Evolutionary conservation across 2,797 vertebrate species (phyloP), one percentile per base, ranked within the genome.

Genomic region (Tapirus indicus): DNA sequence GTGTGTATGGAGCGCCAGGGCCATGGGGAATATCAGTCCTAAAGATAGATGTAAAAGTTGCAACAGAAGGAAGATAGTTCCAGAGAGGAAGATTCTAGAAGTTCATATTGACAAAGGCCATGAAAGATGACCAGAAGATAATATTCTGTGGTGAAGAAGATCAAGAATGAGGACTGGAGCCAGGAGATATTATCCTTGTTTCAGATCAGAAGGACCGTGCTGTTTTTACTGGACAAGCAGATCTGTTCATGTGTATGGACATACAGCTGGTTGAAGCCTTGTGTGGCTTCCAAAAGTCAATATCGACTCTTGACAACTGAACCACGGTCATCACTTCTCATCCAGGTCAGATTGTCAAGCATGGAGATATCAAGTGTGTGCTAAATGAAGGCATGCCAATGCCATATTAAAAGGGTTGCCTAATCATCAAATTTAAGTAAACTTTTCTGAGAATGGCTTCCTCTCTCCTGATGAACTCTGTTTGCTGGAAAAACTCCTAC

Each of bases 21-120:
- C 93, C 99, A 99, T 4, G 99, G 99, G 25, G 99, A 99, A 92
- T 99, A 99, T 99, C 97, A 99, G 98, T 97, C 99, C 99, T 97
- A 99, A 99, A 98, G 99, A 99, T 96, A 99, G 99, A 86, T 99
- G 99, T 98, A 99, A 99, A 99, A 98, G 99, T 91, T 99, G 99
- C 94, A 99, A 96, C 20, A 99, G 99, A 38, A 99, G 99, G 44
- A 99, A 99, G 98, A 99, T 99, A 92, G 96, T 99, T 93, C 99
- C 99, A 66, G 99, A 99, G 97, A 99, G 99, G 98, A 99, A 99
- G 98, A 99, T 99, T 95, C 95, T 99, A 85, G 99, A 99, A 98
- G 99, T 99, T 96, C 99, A 99, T 97, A 99, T 99, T 95, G 99
- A 99, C 97, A 99, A 99, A 99, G 99, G 99, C 38, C 38, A 38